Conservation (phyloP, 2,797 vertebrate genomes). For the Cercopithecus petaurista region DNA sequence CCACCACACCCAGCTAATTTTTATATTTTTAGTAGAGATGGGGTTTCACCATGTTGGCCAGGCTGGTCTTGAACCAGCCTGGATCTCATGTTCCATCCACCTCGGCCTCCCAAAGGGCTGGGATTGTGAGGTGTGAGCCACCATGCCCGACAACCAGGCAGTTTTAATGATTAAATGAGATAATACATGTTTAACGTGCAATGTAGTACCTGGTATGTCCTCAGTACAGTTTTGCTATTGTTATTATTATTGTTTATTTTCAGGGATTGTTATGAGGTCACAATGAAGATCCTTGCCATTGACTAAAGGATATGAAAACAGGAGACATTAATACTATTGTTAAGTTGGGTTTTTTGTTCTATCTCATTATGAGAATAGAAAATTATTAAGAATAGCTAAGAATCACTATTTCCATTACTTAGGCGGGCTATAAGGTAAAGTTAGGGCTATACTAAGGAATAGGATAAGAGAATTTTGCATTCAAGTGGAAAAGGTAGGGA, state of each 20-base stretch:
- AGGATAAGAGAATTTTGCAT: not conserved
- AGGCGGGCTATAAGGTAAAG: not conserved
- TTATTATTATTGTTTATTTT: not conserved
- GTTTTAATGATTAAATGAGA: not conserved
- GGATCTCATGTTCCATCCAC: not conserved
- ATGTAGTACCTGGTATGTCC: not conserved
- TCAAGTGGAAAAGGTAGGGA: not conserved
- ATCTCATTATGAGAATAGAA: not conserved
- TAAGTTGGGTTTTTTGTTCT: not conserved
- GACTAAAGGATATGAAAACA: not conserved
- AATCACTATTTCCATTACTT: not conserved
- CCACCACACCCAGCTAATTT: not conserved
- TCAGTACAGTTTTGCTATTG: not conserved
- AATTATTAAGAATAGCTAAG: not conserved
- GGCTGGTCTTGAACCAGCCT: not conserved
- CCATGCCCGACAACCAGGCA: not conserved
- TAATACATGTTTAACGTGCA: accelerated
- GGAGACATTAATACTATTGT: not conserved
- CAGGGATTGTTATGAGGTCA: not conserved
- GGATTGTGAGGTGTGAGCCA: not conserved
- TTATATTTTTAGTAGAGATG: not conserved
- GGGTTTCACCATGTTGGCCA: not conserved
- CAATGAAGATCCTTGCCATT: not conserved
- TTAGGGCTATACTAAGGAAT: not conserved
- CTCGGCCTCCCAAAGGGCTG: not conserved